Percentiles rank a stretch among this genome's conserved stretches.
phyloP scores from a whole-genome alignment of 2,797 vertebrate genomes.

The Numenius phaeopus region DNA sequence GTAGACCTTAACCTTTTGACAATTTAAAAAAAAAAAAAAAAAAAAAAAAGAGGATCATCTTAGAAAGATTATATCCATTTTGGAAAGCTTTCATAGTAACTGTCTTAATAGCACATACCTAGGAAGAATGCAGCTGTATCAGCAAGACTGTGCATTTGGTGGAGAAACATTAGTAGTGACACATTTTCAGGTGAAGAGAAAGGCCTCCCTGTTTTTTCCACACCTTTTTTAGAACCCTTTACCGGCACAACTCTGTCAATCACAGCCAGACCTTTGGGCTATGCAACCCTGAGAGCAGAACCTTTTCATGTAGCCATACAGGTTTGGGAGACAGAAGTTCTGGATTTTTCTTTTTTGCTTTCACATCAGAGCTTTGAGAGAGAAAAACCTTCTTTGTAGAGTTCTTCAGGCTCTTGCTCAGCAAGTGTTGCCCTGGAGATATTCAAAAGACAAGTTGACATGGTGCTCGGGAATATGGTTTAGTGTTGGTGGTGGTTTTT shows the following conservation, averaged over 20 bases:
- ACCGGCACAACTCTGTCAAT: background rate
- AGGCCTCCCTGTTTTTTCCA: background rate
- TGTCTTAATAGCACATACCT: background rate
- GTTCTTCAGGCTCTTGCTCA: background rate
- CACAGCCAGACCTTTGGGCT: background rate
- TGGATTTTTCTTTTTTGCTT: background rate
- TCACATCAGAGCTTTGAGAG: background rate
- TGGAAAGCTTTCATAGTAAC: background rate
- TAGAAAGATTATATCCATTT: background rate
- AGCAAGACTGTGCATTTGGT: background rate
- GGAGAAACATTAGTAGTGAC: background rate
- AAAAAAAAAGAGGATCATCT: background rate
- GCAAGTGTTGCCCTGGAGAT: background rate
- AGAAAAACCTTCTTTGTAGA: background rate
- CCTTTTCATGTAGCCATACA: background rate
- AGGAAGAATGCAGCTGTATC: background rate
- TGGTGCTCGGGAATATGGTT: too few species aligned
- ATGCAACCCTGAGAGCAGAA: background rate
- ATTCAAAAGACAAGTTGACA: too few species aligned
- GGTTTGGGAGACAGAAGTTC: background rate
- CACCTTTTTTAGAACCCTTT: background rate
- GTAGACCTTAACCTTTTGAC: constrained; percentile 75
- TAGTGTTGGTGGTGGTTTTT: too few species aligned
- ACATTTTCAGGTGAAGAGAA: background rate
- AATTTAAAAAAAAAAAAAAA: background rate